Evolutionary conservation across 92 coral and sea anemone genomes (phyloP).

Genomic region (Pocillopora meandrina): DNA sequence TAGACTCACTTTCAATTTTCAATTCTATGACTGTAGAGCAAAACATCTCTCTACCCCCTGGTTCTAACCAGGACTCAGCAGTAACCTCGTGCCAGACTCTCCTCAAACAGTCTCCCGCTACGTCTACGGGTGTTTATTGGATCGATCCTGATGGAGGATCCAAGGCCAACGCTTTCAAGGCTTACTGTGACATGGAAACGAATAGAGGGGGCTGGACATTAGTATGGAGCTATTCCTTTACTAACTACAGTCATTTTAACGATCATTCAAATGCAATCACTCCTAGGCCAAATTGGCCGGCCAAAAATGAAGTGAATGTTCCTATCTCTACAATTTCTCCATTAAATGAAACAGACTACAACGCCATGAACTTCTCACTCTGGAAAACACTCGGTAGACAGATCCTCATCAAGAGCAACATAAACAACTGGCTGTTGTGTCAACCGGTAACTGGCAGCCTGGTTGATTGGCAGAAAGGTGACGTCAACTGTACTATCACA

Average conservation of each 20-base stretch:
- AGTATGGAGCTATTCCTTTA: slow-evolving; percentile 59
- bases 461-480: no score
- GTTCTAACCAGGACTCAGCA: not conserved
- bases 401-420: slow-evolving; percentile 22
- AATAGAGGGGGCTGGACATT: slow-evolving; percentile 38
- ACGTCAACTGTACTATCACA: no score
- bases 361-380: slow-evolving; percentile 45
- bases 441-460: no score
- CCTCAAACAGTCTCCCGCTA: not conserved
- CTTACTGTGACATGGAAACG: slow-evolving; percentile 55
- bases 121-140: slow-evolving; percentile 49
- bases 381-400: slow-evolving; percentile 64
- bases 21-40: not conserved
- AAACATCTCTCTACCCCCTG: not conserved
- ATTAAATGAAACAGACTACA: slow-evolving; percentile 38
- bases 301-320: not conserved
- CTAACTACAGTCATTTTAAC: slow-evolving; percentile 48
- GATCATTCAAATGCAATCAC: no score
- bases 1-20: no score
- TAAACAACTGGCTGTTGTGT: no score
- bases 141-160: slow-evolving; percentile 48
- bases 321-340: slow-evolving; percentile 59
- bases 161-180: slow-evolving; percentile 51
- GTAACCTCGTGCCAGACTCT: not conserved
- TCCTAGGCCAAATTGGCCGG: no score